phyloP scores from a whole-genome alignment of 53 echinoderm and acorn worm species.

The Zoroaster sp. region DNA sequence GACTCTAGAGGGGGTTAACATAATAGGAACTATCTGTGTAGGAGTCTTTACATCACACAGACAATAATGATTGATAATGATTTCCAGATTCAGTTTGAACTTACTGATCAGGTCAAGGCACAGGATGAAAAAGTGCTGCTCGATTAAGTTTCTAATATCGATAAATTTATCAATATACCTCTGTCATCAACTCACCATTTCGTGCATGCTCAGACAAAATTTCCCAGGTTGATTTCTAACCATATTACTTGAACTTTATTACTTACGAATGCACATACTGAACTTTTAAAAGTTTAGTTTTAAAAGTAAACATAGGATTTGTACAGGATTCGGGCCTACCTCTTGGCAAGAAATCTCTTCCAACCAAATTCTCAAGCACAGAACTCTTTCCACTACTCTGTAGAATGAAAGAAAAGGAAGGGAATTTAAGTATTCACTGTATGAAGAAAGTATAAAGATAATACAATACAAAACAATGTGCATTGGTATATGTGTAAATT shows the following conservation, averaged over 20 bases:
- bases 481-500: too few relatives aligned
- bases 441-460: neutral
- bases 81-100: neutral
- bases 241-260: too few relatives aligned
- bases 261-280: too few relatives aligned
- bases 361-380: constrained; percentile 92
- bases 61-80: neutral
- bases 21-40: neutral
- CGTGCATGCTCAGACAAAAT: too few relatives aligned
- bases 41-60: constrained; percentile 2
- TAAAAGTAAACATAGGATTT: too few relatives aligned
- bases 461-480: too few relatives aligned
- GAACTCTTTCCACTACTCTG: constrained; percentile 99
- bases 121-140: neutral
- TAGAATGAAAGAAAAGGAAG: neutral
- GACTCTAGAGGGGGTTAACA: constrained; percentile 4
- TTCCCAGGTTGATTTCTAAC: too few relatives aligned
- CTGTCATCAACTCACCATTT: neutral
- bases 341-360: constrained; percentile 95
- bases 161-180: neutral
- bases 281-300: too few relatives aligned
- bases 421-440: neutral
- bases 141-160: neutral
- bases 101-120: neutral
- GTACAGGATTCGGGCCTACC: constrained; percentile 62